Evolutionary conservation across 2,113 vertebrate species (phyloP).

Genomic region (Lycocorax pyrrhopterus): DNA sequence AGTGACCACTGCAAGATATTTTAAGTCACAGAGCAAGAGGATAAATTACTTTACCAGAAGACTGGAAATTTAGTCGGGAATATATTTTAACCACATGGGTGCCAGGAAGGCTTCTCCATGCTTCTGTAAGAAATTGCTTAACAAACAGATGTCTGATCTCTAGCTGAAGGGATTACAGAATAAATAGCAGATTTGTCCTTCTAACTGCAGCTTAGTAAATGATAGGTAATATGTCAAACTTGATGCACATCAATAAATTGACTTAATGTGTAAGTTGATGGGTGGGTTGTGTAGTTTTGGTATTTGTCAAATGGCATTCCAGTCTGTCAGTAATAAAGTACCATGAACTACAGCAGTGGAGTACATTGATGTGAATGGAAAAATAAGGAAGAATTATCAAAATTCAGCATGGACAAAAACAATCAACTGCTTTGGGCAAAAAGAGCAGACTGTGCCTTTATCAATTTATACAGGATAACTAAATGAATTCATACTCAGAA

Average conservation of each 20-base stretch:
- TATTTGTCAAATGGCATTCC: neutral
- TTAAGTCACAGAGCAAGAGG: neutral
- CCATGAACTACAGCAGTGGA: neutral
- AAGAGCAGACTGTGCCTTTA: neutral
- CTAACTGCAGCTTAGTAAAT: neutral
- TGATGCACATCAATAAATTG: neutral
- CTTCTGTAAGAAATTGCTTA: neutral
- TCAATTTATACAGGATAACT: neutral
- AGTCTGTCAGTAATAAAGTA: neutral
- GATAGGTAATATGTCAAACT: neutral
- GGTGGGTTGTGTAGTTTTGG: neutral
- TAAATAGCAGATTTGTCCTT: constrained; percentile 30
- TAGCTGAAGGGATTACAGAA: constrained; percentile 16
- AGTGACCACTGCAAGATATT: neutral
- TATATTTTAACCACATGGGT: constrained; percentile 16
- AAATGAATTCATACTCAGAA: neutral
- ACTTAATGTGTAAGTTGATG: neutral
- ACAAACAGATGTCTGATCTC: constrained; percentile 38
- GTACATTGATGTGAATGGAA: neutral
- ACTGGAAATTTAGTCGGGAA: neutral
- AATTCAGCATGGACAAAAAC: neutral
- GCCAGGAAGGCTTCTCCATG: neutral
- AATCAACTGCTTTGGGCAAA: neutral
- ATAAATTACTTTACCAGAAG: neutral
- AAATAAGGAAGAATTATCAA: neutral